Evolutionary conservation across 2,113 vertebrate species (phyloP).

Genomic region (Pardalotus punctatus): DNA sequence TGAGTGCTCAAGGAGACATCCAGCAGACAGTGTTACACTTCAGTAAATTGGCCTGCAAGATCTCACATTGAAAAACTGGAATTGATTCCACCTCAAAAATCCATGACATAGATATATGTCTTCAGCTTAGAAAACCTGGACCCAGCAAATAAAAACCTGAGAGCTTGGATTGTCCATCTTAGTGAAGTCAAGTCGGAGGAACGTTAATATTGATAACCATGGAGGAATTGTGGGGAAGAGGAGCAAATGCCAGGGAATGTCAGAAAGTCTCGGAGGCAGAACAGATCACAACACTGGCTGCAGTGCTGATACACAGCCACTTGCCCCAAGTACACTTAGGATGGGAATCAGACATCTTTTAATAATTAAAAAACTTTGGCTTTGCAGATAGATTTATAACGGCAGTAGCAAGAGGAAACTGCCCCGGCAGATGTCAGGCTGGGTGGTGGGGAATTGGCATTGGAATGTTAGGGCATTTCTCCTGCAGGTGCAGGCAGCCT

Average conservation of each 20-base stretch:
- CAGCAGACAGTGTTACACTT: neutral
- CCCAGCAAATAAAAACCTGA: neutral
- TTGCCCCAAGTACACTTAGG: neutral
- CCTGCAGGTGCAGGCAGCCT: neutral
- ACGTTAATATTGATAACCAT: neutral
- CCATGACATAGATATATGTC: neutral
- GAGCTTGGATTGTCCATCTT: neutral
- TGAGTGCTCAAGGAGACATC: neutral
- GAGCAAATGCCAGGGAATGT: neutral
- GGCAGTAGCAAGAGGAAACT: neutral
- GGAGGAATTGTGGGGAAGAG: neutral
- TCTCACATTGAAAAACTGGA: neutral
- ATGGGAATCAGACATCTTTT: neutral
- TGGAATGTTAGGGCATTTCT: neutral
- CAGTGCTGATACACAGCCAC: neutral
- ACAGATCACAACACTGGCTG: rapidly evolving
- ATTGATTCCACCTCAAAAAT: neutral
- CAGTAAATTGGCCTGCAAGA: neutral
- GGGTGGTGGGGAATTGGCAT: neutral
- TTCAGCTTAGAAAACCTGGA: neutral
- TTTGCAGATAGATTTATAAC: neutral
- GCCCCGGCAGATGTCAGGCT: neutral
- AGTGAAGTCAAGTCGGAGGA: neutral
- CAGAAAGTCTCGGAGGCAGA: neutral
- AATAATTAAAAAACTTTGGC: neutral